Conservation (phyloP, 2,888 invertebrate species). For the Chorisops tibialis region DNA sequence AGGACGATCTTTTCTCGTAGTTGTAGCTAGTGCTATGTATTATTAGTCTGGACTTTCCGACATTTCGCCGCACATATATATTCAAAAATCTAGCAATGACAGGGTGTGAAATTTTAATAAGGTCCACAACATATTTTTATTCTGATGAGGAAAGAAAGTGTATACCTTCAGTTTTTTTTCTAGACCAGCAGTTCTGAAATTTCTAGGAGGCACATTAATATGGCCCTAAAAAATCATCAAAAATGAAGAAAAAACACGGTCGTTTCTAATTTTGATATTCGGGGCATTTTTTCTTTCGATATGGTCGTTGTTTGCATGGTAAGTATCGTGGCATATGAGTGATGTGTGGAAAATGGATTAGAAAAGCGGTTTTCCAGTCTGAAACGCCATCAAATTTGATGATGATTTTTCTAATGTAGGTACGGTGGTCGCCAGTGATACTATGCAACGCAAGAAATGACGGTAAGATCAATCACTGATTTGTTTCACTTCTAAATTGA, state of each 20-base stretch:
- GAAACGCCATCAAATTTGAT: conserved; percentile 6
- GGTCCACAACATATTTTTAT: conserved; percentile 19
- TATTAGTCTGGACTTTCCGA: not conserved
- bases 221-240: no score
- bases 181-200: no score
- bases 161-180: no score
- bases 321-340: conserved; percentile 20
- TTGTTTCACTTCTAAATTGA: conserved; percentile 16
- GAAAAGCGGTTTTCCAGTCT: conserved; percentile 20
- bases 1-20: no score
- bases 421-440: no score
- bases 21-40: no score
- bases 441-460: not conserved
- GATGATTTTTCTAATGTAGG: conserved; percentile 8
- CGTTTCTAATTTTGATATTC: not conserved
- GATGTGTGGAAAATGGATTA: conserved; percentile 30
- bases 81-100: conserved; percentile 21
- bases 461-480: conserved; percentile 19
- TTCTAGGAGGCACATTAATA: no score
- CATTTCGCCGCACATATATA: not conserved
- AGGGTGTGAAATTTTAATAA: conserved; percentile 35
- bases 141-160: conserved; percentile 12
- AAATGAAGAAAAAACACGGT: no score
- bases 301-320: conserved; percentile 7
- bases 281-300: conserved; percentile 11